phyloP scores from a whole-genome alignment of 2,113 vertebrate species.

The Onychorhynchus coronatus region DNA sequence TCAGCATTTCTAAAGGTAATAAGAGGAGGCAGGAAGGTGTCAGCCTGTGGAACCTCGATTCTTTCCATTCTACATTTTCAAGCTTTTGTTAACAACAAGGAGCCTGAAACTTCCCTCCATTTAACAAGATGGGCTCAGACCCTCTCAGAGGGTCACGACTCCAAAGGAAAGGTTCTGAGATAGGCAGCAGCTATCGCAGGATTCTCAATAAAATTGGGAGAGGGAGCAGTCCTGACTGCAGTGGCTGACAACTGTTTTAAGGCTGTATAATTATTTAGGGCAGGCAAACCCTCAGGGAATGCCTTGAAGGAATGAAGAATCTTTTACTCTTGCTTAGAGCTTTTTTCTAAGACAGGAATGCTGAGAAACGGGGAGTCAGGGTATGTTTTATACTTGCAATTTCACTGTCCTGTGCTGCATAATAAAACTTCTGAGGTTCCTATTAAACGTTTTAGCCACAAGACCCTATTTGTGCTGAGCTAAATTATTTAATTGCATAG shows the following conservation, averaged over 20 bases:
- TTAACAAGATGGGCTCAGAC: background rate
- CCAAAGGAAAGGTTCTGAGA: background rate
- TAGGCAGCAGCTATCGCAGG: background rate
- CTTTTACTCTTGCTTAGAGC: conserved; percentile 17
- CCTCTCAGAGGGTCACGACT: accelerated
- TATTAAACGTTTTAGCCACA: background rate
- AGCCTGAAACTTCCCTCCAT: background rate
- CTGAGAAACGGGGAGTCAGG: background rate
- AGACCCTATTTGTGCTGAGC: background rate
- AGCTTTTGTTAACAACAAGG: background rate
- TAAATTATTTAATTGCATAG: background rate
- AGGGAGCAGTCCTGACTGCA: background rate
- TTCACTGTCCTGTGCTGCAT: background rate
- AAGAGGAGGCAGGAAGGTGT: background rate
- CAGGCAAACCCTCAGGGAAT: conserved; percentile 36
- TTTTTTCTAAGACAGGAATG: background rate
- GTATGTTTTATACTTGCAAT: conserved; percentile 4
- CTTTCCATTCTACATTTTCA: background rate
- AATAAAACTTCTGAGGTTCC: background rate
- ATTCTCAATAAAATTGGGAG: background rate
- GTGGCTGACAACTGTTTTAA: conserved; percentile 40
- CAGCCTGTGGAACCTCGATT: too few relatives aligned
- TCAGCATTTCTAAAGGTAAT: background rate
- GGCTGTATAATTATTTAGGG: conserved; percentile 51
- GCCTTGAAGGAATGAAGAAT: conserved; percentile 49